These are phyloP conservation scores for Hirtodrosophila alboralis DNA, from an alignment of 2,888 invertebrate species.

Conservation along the genomic window DNA sequence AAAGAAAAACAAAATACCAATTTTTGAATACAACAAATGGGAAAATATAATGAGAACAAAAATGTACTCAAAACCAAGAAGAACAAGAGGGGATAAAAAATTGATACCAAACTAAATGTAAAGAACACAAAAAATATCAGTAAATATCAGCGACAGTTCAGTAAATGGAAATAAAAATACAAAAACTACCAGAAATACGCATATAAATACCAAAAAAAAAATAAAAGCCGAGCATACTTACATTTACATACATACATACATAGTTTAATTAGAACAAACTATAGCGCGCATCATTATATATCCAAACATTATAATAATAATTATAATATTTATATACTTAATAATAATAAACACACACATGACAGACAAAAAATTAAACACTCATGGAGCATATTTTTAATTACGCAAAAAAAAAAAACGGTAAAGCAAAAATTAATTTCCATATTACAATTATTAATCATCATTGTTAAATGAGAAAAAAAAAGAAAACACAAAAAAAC, in stretches of 20 bases:
- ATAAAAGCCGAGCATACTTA: constrained; percentile 22
- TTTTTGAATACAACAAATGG: constrained; percentile 67
- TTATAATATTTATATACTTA: constrained; percentile 3
- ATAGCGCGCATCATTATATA: constrained; percentile 78
- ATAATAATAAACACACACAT: constrained; percentile 2
- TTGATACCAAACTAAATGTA: constrained; percentile 48
- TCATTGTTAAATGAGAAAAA: constrained; percentile 18
- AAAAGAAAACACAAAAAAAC: no score
- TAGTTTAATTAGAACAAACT: constrained; percentile 65
- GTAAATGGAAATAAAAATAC: constrained; percentile 37
- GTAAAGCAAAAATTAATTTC: constrained; percentile 32
- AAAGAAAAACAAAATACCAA: constrained; percentile 38
- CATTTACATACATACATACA: constrained; percentile 33
- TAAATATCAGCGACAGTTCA: constrained; percentile 68
- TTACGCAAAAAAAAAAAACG: constrained; percentile 18
- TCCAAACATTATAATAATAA: constrained; percentile 10
- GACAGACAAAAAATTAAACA: constrained; percentile 21
- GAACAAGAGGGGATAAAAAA: no score
- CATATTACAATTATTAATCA: constrained; percentile 39
- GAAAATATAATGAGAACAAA: no score
- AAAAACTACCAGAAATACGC: constrained; percentile 41
- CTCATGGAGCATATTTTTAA: constrained; percentile 37
- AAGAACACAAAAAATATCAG: constrained; percentile 64
- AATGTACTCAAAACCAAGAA: constrained; percentile 28
- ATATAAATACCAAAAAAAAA: constrained; percentile 39